phyloP scores from a whole-genome alignment of 1,140 invertebrate species.

The Chymomyza costata region DNA sequence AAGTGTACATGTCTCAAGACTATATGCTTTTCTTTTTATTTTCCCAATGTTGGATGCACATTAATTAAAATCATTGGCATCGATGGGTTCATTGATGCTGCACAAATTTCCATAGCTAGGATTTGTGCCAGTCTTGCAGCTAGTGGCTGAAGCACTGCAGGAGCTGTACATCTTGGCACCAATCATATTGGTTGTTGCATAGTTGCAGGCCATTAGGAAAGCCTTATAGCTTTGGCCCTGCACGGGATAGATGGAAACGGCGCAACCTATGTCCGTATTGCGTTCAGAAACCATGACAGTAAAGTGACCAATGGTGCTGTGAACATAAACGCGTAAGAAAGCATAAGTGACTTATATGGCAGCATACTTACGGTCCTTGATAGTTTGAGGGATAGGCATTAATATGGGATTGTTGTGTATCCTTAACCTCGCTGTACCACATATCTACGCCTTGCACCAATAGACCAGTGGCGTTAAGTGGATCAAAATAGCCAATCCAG shows the following conservation, averaged over 20 bases:
- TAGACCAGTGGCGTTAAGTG: slow-evolving; percentile 11
- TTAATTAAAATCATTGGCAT: no score
- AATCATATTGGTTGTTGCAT: slow-evolving; percentile 53
- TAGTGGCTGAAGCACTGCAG: slow-evolving; percentile 20
- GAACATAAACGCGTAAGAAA: background rate
- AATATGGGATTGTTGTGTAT: slow-evolving; percentile 33
- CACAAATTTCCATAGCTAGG: slow-evolving; percentile 42
- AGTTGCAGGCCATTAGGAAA: slow-evolving; percentile 49
- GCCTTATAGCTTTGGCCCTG: slow-evolving; percentile 21
- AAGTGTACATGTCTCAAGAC: no score
- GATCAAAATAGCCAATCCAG: slow-evolving; percentile 30
- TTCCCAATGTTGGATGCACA: no score
- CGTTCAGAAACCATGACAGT: slow-evolving; percentile 55
- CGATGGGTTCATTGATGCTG: slow-evolving; percentile 50
- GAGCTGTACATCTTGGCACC: slow-evolving; percentile 36
- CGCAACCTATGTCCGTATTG: slow-evolving; percentile 49
- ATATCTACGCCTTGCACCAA: slow-evolving; percentile 35
- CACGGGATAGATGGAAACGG: slow-evolving; percentile 30
- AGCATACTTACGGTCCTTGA: slow-evolving; percentile 28
- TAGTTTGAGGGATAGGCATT: slow-evolving; percentile 34
- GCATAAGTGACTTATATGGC: no score
- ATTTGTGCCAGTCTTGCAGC: slow-evolving; percentile 42
- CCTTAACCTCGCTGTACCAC: slow-evolving; percentile 43
- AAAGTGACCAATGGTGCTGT: slow-evolving; percentile 54
- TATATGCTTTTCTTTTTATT: no score